Percentiles rank a stretch among this genome's conserved stretches.
Conservation (phyloP, 2,888 invertebrate genomes). For the Proisotoma minuta region DNA sequence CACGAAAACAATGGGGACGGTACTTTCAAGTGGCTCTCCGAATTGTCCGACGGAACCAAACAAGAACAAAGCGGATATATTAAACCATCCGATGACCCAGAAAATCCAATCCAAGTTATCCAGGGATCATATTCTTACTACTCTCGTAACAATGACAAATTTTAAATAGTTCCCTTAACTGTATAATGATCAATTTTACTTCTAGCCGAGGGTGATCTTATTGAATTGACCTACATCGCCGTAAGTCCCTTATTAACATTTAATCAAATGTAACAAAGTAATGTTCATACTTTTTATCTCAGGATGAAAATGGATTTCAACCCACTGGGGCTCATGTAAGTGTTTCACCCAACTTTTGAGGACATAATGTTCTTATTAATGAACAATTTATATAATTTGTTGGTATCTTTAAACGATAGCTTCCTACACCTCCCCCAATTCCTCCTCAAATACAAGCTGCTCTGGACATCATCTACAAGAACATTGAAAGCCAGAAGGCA, state of each 20-base stretch:
- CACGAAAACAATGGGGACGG: slow-evolving; percentile 44
- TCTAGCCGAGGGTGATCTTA: slow-evolving; percentile 37
- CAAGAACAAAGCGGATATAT: slow-evolving; percentile 38
- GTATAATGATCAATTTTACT: not conserved
- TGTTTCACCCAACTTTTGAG: too few species aligned
- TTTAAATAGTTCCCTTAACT: not conserved
- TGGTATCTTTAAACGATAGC: too few species aligned
- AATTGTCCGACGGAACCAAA: slow-evolving; percentile 33
- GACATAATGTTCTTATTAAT: too few species aligned
- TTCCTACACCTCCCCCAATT: too few species aligned
- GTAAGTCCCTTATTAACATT: too few species aligned
- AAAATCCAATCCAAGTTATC: slow-evolving; percentile 42
- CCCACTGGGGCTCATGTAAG: slow-evolving; percentile 41
- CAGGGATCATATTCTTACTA: slow-evolving; percentile 44
- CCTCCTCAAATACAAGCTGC: slow-evolving; percentile 37
- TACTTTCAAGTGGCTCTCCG: slow-evolving; percentile 36
- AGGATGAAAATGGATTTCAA: slow-evolving; percentile 24
- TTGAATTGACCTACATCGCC: slow-evolving; percentile 36
- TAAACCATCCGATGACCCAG: slow-evolving; percentile 39
- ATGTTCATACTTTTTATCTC: slow-evolving; percentile 4
- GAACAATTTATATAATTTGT: too few species aligned
- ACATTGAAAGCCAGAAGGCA: slow-evolving; percentile 34
- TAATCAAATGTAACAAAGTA: too few species aligned
- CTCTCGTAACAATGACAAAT: slow-evolving; percentile 24
- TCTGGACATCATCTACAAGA: slow-evolving; percentile 40